Conservation (phyloP, 2,797 vertebrate genomes). For the Cichlasoma orientale region DNA sequence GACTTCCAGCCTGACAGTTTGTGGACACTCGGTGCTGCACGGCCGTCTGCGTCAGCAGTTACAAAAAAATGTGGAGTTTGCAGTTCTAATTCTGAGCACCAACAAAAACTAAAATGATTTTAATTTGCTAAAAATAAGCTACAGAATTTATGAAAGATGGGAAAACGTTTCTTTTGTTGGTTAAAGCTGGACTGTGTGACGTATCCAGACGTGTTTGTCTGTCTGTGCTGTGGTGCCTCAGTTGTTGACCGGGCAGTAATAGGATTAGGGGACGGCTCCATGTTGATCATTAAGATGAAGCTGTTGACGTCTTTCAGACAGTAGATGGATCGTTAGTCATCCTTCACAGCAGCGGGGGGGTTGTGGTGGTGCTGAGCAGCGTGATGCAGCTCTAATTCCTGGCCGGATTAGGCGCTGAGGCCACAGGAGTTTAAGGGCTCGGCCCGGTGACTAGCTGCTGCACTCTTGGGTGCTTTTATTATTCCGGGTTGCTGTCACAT, state of each 20-base stretch:
- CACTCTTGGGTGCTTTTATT: neutral
- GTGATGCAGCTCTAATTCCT: slow-evolving; percentile 50
- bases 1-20: neutral
- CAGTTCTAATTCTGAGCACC: neutral
- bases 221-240: neutral
- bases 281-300: neutral
- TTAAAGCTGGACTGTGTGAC: neutral
- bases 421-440: slow-evolving; percentile 8
- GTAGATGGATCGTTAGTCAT: slow-evolving; percentile 7
- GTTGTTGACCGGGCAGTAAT: neutral
- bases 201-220: neutral
- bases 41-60: neutral
- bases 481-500: neutral
- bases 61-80: neutral
- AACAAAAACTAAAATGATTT: neutral
- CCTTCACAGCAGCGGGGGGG: neutral
- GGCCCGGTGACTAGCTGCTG: neutral
- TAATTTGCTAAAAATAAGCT: neutral
- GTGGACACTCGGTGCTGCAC: neutral
- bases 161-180: neutral
- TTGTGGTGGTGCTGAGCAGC: slow-evolving; percentile 16
- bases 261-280: neutral
- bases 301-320: slow-evolving; percentile 16
- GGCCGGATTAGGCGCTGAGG: slow-evolving; percentile 43
- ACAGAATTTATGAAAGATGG: neutral